Evolutionary conservation across 2,888 invertebrate species (phyloP).

Genomic region (Eutolmus rufibarbis): DNA sequence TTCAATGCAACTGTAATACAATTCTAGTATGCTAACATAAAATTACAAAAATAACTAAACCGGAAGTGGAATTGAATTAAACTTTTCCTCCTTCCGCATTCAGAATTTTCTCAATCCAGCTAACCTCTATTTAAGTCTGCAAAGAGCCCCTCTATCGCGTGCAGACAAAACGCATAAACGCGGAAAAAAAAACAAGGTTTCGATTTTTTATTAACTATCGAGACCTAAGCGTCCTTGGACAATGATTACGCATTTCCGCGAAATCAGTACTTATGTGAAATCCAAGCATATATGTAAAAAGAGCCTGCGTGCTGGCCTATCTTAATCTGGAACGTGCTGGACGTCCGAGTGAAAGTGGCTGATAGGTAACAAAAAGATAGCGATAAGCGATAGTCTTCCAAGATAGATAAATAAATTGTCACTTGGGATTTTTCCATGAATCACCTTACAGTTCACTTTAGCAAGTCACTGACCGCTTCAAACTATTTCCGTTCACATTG

Average conservation of each 20-base stretch:
- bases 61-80: background rate
- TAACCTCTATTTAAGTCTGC: background rate
- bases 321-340: background rate
- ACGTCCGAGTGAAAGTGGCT: background rate
- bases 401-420: background rate
- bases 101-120: no score
- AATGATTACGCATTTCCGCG: background rate
- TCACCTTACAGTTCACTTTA: background rate
- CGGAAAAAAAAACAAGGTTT: background rate
- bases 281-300: background rate
- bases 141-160: background rate
- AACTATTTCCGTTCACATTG: background rate
- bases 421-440: background rate
- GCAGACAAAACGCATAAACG: background rate
- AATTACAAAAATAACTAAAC: background rate
- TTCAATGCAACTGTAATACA: no score
- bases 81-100: background rate
- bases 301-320: background rate
- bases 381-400: background rate
- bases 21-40: background rate
- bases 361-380: background rate
- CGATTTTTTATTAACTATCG: background rate
- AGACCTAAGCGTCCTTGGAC: background rate
- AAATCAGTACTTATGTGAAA: background rate
- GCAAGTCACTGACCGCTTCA: background rate